Evolutionary conservation across 2,888 invertebrate genomes (phyloP).

Genomic region (Oscheius sp.): DNA sequence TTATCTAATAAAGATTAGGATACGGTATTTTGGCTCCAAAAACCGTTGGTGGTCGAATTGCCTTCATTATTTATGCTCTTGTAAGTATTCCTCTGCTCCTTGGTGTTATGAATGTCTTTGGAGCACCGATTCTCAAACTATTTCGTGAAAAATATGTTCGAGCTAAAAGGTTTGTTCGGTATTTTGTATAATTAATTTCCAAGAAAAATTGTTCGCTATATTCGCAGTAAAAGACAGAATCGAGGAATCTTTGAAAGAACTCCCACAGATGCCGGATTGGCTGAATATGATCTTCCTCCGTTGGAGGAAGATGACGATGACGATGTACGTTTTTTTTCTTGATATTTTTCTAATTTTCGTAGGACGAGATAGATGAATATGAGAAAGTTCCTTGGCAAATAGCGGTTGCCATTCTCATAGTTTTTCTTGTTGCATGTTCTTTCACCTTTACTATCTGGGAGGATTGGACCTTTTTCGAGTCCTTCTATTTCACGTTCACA

Average conservation of each 20-base stretch:
- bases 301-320: not conserved
- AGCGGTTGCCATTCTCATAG: conserved; percentile 47
- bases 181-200: no score
- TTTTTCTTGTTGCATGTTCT: conserved; percentile 61
- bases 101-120: conserved; percentile 90
- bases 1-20: conserved; percentile 47
- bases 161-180: conserved; percentile 35
- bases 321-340: not conserved
- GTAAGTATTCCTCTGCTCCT: conserved; percentile 94
- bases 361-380: not conserved
- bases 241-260: no score
- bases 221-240: no score
- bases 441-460: conserved; percentile 63
- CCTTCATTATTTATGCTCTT: conserved; percentile 90
- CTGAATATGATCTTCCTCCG: not conserved
- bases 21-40: conserved; percentile 93
- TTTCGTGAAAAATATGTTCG: conserved; percentile 43
- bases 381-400: conserved; percentile 37
- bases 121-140: conserved; percentile 80
- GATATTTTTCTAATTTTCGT: not conserved
- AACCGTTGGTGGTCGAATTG: conserved; percentile 83
- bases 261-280: no score
- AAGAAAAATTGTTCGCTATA: no score
- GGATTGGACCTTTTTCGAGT: conserved; percentile 63
- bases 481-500: conserved; percentile 67